Conservation (phyloP, 1,140 invertebrate species). For the Drosophila persimilis region DNA sequence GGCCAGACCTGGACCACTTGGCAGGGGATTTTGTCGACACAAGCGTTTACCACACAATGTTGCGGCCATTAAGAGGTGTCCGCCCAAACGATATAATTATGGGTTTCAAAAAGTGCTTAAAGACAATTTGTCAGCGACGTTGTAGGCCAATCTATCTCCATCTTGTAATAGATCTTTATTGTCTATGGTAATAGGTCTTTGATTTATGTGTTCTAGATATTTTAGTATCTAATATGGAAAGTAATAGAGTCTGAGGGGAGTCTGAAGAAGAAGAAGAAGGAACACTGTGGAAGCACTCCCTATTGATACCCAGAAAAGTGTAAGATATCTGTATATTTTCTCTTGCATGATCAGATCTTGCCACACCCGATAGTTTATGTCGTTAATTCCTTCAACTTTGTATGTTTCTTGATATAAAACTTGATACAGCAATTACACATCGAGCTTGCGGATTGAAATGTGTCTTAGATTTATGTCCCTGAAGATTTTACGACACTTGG, state of each 20-base stretch:
- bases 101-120: background rate
- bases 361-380: background rate
- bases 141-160: background rate
- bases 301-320: too few species aligned
- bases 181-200: too few species aligned
- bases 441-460: background rate
- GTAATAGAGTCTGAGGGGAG: too few species aligned
- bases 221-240: too few species aligned
- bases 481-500: too few species aligned
- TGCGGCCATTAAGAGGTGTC: constrained; percentile 33
- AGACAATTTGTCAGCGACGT: background rate
- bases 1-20: constrained; percentile 17
- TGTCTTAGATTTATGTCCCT: too few species aligned
- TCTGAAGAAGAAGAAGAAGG: too few species aligned
- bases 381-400: too few species aligned
- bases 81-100: constrained; percentile 26
- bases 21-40: constrained; percentile 4
- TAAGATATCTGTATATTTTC: too few species aligned
- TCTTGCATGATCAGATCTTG: too few species aligned
- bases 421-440: background rate
- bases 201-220: too few species aligned
- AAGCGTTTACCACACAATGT: constrained; percentile 10
- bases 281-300: too few species aligned
- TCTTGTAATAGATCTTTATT: background rate
- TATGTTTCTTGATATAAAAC: background rate